Evolutionary conservation across 1,140 invertebrate genomes (phyloP).

Genomic region (Euwallacea fornicatus): DNA sequence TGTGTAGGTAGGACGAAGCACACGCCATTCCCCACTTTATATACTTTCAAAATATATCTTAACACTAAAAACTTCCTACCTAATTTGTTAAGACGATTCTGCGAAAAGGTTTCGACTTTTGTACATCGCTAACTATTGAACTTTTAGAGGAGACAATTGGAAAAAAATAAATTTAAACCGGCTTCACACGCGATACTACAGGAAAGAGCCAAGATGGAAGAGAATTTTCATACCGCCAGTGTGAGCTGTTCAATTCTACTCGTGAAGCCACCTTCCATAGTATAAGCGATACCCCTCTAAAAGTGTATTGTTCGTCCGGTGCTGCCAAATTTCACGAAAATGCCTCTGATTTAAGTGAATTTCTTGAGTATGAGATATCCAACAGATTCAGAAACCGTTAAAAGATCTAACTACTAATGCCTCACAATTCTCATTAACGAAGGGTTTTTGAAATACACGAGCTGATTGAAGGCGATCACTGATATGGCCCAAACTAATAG

Average conservation of each 20-base stretch:
- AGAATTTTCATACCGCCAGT: constrained; percentile 54
- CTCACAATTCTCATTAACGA: no score
- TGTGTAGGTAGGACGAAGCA: constrained; percentile 51
- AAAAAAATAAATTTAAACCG: constrained; percentile 46
- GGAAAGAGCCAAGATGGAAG: constrained; percentile 54
- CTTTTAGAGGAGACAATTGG: constrained; percentile 8
- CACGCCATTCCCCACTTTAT: constrained; percentile 52
- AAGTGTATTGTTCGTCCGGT: constrained; percentile 53
- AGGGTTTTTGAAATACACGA: no score
- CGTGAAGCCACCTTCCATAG: constrained; percentile 48
- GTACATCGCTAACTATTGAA: constrained; percentile 45
- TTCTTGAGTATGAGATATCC: no score
- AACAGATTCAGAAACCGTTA: no score
- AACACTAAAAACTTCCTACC: constrained; percentile 54
- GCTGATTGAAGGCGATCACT: no score
- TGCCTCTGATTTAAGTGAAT: no score
- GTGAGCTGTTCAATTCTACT: constrained; percentile 50
- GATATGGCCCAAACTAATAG: no score
- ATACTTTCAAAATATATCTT: constrained; percentile 49
- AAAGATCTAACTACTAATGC: no score
- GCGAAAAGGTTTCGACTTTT: constrained; percentile 40
- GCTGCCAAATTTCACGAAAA: constrained; percentile 19
- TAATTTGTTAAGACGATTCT: constrained; percentile 51
- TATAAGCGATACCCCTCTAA: constrained; percentile 55
- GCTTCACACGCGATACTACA: constrained; percentile 51